Conservation (phyloP, 2,113 vertebrate genomes). For the Pica pica region DNA sequence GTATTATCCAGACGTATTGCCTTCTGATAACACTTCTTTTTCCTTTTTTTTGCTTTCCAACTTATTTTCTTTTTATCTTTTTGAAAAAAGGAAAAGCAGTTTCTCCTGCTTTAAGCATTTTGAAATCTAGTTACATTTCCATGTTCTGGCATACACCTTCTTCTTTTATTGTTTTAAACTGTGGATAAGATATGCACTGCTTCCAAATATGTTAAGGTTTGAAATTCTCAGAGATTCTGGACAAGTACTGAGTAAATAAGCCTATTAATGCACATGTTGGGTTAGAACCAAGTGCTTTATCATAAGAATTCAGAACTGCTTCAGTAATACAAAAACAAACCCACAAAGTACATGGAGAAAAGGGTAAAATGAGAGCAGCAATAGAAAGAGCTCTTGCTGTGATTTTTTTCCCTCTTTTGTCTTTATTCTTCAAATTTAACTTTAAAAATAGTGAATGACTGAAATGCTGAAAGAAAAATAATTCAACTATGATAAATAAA, state of each 20-base stretch:
- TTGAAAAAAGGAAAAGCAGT: background rate
- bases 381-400: background rate
- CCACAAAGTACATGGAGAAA: background rate
- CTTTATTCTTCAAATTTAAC: background rate
- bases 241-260: constrained; percentile 20
- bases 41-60: background rate
- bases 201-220: background rate
- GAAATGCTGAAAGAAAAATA: background rate
- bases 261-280: background rate
- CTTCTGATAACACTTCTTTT: background rate
- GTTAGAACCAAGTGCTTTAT: constrained; percentile 27
- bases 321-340: constrained; percentile 13
- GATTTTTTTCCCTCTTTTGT: background rate
- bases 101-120: background rate
- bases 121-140: background rate
- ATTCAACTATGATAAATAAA: background rate
- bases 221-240: background rate
- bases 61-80: accelerated
- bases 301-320: constrained; percentile 44
- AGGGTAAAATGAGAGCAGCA: background rate
- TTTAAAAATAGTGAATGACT: background rate
- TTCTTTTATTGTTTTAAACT: background rate
- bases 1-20: background rate
- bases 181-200: background rate
- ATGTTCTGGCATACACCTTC: background rate